These are phyloP conservation scores for Byasa hedistus DNA, from an alignment of 2,888 invertebrate species.

Conservation along the genomic window DNA sequence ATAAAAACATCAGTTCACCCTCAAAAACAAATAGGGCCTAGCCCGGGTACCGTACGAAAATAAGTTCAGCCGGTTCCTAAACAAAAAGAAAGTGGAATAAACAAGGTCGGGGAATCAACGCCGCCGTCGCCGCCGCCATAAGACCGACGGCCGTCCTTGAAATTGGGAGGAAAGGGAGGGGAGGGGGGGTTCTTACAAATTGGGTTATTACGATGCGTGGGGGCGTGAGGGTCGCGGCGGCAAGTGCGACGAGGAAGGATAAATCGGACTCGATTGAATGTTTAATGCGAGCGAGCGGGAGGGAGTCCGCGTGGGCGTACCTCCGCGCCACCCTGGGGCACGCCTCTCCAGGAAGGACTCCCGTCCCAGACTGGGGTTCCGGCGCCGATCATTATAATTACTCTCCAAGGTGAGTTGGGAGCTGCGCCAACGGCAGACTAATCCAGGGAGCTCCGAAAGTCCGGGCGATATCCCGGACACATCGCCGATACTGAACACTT, in stretches of 20 bases:
- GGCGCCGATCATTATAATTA: slow-evolving; percentile 80
- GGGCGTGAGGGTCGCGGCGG: slow-evolving; percentile 69
- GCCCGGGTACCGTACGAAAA: slow-evolving; percentile 67
- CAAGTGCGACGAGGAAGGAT: slow-evolving; percentile 53
- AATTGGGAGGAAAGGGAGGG: slow-evolving; percentile 58
- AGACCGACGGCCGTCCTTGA: slow-evolving; percentile 81
- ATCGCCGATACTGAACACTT: slow-evolving; percentile 64
- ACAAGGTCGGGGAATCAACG: slow-evolving; percentile 80
- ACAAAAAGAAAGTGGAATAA: slow-evolving; percentile 80
- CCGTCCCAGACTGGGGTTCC: slow-evolving; percentile 73
- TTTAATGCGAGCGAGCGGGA: slow-evolving; percentile 41
- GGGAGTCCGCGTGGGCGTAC: slow-evolving; percentile 71
- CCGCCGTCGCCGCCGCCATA: slow-evolving; percentile 78
- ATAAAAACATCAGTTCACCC: slow-evolving; percentile 46
- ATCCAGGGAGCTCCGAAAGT: slow-evolving; percentile 66
- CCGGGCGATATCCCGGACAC: slow-evolving; percentile 63
- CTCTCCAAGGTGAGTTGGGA: slow-evolving; percentile 77
- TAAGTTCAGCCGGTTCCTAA: slow-evolving; percentile 77
- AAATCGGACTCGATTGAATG: slow-evolving; percentile 34
- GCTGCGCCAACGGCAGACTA: slow-evolving; percentile 67
- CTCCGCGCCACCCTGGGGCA: slow-evolving; percentile 71
- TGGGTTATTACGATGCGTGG: slow-evolving; percentile 78
- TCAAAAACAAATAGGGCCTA: slow-evolving; percentile 59
- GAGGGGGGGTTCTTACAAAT: slow-evolving; percentile 81
- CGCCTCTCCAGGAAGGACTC: slow-evolving; percentile 76